Evolutionary conservation across 2,888 invertebrate genomes (phyloP).

Genomic region (Lissonota sp.): DNA sequence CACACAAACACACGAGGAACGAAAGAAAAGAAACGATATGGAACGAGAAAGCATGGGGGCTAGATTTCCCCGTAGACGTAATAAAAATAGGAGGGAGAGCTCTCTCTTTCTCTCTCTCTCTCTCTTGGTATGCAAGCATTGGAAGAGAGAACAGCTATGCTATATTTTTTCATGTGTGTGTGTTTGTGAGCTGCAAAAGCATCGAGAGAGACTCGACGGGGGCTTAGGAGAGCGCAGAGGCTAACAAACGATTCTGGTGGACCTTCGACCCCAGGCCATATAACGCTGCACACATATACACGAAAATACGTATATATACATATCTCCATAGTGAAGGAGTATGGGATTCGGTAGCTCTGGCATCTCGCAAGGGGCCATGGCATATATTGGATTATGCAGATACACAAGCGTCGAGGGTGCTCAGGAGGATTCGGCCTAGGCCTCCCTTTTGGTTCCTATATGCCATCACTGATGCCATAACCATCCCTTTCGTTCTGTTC

Average conservation of each 20-base stretch:
- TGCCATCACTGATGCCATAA: constrained; percentile 35
- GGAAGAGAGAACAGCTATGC: constrained; percentile 14
- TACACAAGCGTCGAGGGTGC: constrained; percentile 70
- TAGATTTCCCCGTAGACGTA: constrained; percentile 81
- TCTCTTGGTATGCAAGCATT: constrained; percentile 43
- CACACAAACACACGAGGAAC: constrained; percentile 37
- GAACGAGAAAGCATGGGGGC: constrained; percentile 66
- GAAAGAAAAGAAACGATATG: constrained; percentile 60
- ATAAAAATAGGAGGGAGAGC: constrained; percentile 73
- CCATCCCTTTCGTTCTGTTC: constrained; percentile 50
- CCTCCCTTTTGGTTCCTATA: constrained; percentile 24
- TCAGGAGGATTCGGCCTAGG: constrained; percentile 67
- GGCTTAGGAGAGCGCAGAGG: constrained; percentile 58
- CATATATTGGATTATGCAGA: constrained; percentile 81
- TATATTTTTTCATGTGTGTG: background rate
- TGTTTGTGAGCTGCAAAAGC: constrained; percentile 48
- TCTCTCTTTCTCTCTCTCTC: constrained; percentile 19
- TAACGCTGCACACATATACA: constrained; percentile 31
- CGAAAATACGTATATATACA: background rate
- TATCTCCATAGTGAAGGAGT: constrained; percentile 33
- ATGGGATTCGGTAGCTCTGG: constrained; percentile 47
- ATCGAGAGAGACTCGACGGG: constrained; percentile 52
- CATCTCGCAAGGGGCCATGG: constrained; percentile 65
- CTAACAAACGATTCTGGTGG: constrained; percentile 77
- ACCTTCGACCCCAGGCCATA: constrained; percentile 70